Evolutionary conservation across 1,140 invertebrate genomes (phyloP).

Genomic region (Ctenoplectra terminalis): DNA sequence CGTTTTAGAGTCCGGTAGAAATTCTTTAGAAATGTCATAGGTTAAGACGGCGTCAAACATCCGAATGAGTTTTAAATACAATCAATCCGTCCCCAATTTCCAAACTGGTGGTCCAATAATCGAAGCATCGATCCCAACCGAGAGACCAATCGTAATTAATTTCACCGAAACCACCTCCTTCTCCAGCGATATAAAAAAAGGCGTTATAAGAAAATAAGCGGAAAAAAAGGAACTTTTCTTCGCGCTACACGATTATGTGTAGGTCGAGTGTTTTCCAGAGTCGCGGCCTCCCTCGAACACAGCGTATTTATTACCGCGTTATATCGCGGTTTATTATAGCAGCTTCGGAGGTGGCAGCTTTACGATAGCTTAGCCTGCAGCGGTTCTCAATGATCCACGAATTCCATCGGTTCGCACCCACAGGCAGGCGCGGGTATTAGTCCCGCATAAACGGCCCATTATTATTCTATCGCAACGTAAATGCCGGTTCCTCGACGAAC

Average conservation of each 20-base stretch:
- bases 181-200: neutral
- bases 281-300: neutral
- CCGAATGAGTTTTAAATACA: neutral
- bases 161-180: neutral
- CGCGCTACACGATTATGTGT: slow-evolving; percentile 8
- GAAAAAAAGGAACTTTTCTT: slow-evolving; percentile 5
- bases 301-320: slow-evolving; percentile 37
- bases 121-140: slow-evolving; percentile 7
- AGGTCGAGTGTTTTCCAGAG: slow-evolving; percentile 28
- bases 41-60: neutral
- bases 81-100: slow-evolving; percentile 2
- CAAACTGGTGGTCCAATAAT: slow-evolving; percentile 3
- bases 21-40: slow-evolving; percentile 10
- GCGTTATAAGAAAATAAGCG: neutral
- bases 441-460: slow-evolving; percentile 39
- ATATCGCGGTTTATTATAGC: slow-evolving; percentile 43
- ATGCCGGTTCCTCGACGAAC: slow-evolving; percentile 27
- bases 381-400: slow-evolving; percentile 47
- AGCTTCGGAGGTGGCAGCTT: slow-evolving; percentile 45
- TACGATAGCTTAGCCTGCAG: slow-evolving; percentile 49
- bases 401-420: neutral
- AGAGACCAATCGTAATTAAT: slow-evolving; percentile 22
- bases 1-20: neutral
- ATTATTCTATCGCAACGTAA: slow-evolving; percentile 51
- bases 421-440: slow-evolving; percentile 4